Evolutionary conservation across 2,888 invertebrate genomes (phyloP), one percentile per base, ranked within the genome.

Genomic region (Lasioglossum calceatum): DNA sequence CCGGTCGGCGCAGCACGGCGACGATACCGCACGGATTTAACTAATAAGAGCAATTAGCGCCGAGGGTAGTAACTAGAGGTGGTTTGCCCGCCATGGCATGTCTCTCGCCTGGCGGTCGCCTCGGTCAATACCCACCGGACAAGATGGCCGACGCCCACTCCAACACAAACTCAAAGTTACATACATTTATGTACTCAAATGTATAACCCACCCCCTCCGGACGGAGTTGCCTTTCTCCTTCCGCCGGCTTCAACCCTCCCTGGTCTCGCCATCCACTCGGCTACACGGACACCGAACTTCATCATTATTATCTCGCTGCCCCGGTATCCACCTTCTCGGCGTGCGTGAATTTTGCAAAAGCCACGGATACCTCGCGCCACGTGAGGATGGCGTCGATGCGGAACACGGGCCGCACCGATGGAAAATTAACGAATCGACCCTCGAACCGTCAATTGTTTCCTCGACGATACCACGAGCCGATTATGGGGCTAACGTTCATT

Each of bases 51-150:
- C 93, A 95, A 95, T 94, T 95, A 94, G 93, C 93, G 93, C 89
- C 87, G 90, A 91, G 91, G 92, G 92, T 93, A 93, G 93, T 92
- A 92, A 93, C 91, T 92, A 91, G 90, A 92, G 92, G 93, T 93
- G 93, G 94, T 93, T 93, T 93, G 91, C 92, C 92, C 92, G 94
- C 93, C 92, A 93, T 92, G 91, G 93, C 93, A 92, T 92, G 93
- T 94, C 93, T 93, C 93, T 93, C 93, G 92, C 90, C 92, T 92
- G 91, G 91, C 92, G 94, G 94, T 94, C 95, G 94, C 93, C 93
- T 95, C 95, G 95, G 95, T 95, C 95, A 95, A 95, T 95, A 95
- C 95, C 95, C 95, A 95, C 95, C 95, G 95, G 95, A 95, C 95
- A 95, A 95, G 95, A 95, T 95, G 95, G 95, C 95, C 94, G 95